Base-by-base conservation (phyloP, 64 coral and sea anemone genomes). In the Montipora efflorescens region DNA sequence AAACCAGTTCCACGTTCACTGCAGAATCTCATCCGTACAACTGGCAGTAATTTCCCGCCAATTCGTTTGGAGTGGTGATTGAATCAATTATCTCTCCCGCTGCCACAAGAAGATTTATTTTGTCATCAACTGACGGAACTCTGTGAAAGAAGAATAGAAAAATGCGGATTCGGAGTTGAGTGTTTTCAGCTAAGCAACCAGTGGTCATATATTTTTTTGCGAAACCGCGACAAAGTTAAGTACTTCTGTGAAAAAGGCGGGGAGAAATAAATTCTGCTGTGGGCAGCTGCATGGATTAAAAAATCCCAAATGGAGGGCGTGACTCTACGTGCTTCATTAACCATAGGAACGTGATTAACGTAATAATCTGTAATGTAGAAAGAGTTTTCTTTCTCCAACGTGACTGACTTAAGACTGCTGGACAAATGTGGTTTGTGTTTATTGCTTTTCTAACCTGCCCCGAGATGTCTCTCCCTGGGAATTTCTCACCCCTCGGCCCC, bases 111-210 rank as follows among this genome's bases (percentile, higher is more conserved):
- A 58, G 23, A 23, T 59, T 83, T 49, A 86, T 68, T 86, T 86
- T 4, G 45, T 86, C 82, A 86, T 86, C 22, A 86, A 46, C 49
- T 20, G 71, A 46, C 61, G 62, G 90, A 91, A 91, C 75, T 91
- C 90, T 91, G 67, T 61, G 68, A 1, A n/a, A 7, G 9, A 74
- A 59, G 47, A 73, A 91, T 7, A 66, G 13, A 47, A 77, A 59
- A 20, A 45, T 51, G n/a, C 20, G 1, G 13, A 16, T 59, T 36
- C 3, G 47, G 10, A 16, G 61, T 47, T 21, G 3, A 13, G 46
- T 23, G 2, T 76, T 28, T 76, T 76, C 7, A 12, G 43, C 22
- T 10, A 10, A 10, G 52, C 10, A 10, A 55, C 10, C 5, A 7
- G 52, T 55, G 52, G 52, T 55, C 52, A 2, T 2, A 36, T 55